These are phyloP conservation scores for Oreocharis arfaki DNA, from an alignment of 2,113 vertebrate species.

Conservation along the genomic window DNA sequence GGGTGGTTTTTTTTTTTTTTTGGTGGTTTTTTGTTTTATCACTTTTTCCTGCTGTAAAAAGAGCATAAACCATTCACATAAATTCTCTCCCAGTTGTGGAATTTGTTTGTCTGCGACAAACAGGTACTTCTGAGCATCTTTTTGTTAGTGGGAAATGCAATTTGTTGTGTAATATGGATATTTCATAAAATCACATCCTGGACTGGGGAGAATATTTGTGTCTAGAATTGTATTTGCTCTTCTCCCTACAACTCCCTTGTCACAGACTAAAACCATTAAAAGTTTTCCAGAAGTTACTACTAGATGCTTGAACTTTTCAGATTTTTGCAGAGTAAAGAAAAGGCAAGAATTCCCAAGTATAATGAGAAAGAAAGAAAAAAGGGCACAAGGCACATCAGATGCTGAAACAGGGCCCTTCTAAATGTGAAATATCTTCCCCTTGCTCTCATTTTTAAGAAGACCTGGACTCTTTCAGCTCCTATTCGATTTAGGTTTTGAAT, in stretches of 20 bases:
- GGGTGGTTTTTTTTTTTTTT: too few species aligned
- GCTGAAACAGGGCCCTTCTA: not conserved
- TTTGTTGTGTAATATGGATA: not conserved
- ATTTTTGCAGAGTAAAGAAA: not conserved
- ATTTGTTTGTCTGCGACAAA: not conserved
- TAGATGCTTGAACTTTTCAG: not conserved
- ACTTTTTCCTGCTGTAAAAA: not conserved
- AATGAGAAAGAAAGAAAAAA: not conserved
- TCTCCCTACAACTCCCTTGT: not conserved
- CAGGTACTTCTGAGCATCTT: not conserved
- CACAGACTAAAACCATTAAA: not conserved
- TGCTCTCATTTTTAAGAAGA: not conserved
- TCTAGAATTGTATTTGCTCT: not conserved
- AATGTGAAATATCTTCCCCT: not conserved
- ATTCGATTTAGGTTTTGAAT: not conserved
- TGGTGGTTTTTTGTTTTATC: too few species aligned
- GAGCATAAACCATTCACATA: not conserved
- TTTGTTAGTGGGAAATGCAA: not conserved
- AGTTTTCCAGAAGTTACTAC: not conserved
- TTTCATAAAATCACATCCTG: not conserved
- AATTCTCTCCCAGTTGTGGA: not conserved
- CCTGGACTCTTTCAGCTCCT: not conserved
- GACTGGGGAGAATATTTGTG: not conserved
- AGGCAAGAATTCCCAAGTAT: not conserved
- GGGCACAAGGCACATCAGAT: not conserved